phyloP scores from a whole-genome alignment of 2,113 vertebrate genomes.

The Hypanus sabinus region DNA sequence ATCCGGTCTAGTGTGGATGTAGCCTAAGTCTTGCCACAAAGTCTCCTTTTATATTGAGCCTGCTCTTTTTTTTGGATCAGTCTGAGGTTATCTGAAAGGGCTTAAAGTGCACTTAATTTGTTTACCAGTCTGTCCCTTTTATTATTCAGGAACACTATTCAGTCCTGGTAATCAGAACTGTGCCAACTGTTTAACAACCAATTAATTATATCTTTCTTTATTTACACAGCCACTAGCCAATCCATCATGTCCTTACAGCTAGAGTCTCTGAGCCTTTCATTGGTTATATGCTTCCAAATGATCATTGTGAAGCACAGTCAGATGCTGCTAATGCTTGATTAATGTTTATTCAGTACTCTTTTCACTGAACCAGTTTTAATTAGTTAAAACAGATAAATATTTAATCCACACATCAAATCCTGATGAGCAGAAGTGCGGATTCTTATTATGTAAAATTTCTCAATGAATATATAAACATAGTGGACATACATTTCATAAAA shows the following conservation, averaged over 20 bases:
- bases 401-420: background rate
- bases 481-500: background rate
- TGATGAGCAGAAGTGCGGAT: background rate
- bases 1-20: too few species aligned
- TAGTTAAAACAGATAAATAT: constrained; percentile 3
- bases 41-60: background rate
- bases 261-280: background rate
- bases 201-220: constrained; percentile 30
- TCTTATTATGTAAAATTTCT: background rate
- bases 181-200: constrained; percentile 11
- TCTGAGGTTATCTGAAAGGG: constrained; percentile 5
- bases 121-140: constrained; percentile 17
- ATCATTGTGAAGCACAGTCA: background rate
- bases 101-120: constrained; percentile 17
- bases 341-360: background rate
- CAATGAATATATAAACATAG: background rate
- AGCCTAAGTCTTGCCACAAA: too few species aligned
- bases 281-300: background rate
- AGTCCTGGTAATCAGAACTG: background rate
- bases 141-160: background rate
- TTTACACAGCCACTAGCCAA: background rate
- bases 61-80: background rate
- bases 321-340: constrained; percentile 10
- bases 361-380: background rate
- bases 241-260: background rate